Base-by-base conservation (phyloP, 1,140 invertebrate species). In the Ericerus pela region DNA sequence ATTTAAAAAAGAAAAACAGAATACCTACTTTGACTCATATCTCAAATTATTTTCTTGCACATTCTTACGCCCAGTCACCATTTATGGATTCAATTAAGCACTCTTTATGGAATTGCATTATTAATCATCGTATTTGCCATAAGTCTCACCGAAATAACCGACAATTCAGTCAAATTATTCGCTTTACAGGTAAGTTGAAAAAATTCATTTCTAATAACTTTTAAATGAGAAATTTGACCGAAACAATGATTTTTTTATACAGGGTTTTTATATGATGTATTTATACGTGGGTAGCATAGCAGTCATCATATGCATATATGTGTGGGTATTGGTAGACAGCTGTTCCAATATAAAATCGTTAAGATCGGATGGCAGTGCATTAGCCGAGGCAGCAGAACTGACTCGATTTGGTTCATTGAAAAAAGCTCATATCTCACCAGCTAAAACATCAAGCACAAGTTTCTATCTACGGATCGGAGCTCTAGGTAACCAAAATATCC, bases 381-480 rank as follows among this genome's bases (percentile, higher is more conserved):
- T 73, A 60, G 63, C 73, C 11, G 72, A 70, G n/a, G 64, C 66
- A n/a, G 59, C 68, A 1, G 71, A 71, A 29, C 62, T 75, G 20
- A 70, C 69, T 33, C 70, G 74, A 59, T 77, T 78, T 58, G 76
- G 74, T 8, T 78, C 76, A 0, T 65, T 78, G 30, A 76, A 75
- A 59, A 66, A 71, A 47, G 76, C 76, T 2, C 76, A 78, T 58
- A 76, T 78, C 43, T 73, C 73, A 3, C 64, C 72, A 33, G 67
- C 72, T 12, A 73, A 72, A 57, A 74, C 73, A 1, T 71, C 76
- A 2, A 69, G 73, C 1, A 79, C 79, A 0, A 80, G 76, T 61
- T 81, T 80, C 61, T 81, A 81, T 61, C 72, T 82, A 16, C 67
- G 80, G 54, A 70, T 81, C n/a, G 80, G 79, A 31, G 78, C 78